Conservation (phyloP, 2,113 vertebrate species). For the Malaclemys terrapin region DNA sequence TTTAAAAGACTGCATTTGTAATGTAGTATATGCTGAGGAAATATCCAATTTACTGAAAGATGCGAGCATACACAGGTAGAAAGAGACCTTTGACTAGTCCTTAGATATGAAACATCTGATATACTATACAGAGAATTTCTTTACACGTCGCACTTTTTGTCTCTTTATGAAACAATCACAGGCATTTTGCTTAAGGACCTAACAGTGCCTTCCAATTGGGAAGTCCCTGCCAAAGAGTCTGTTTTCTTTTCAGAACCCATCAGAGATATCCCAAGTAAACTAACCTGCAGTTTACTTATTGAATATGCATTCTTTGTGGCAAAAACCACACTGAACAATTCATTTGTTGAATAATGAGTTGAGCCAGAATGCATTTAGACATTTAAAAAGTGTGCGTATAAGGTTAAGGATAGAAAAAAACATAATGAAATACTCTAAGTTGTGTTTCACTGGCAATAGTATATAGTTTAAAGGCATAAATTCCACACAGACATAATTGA, state of each 20-base stretch:
- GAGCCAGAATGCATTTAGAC: not conserved
- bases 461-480: not conserved
- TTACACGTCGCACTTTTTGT: not conserved
- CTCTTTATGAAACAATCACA: not conserved
- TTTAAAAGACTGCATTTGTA: constrained; percentile 23
- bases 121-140: not conserved
- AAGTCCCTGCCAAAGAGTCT: not conserved
- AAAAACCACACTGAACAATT: not conserved
- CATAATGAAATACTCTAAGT: accelerated
- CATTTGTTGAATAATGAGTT: not conserved
- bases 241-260: accelerated
- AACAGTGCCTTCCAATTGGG: not conserved
- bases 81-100: not conserved
- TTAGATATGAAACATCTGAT: not conserved
- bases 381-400: not conserved
- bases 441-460: not conserved
- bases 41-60: constrained; percentile 34
- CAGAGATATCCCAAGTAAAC: not conserved
- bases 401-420: not conserved
- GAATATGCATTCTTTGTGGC: not conserved
- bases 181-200: not conserved
- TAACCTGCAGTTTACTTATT: not conserved
- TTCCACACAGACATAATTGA: too few relatives aligned
- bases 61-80: not conserved
- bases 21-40: not conserved